Base-by-base conservation (phyloP, 2,113 vertebrate genomes). In the Eurypyga helias region DNA sequence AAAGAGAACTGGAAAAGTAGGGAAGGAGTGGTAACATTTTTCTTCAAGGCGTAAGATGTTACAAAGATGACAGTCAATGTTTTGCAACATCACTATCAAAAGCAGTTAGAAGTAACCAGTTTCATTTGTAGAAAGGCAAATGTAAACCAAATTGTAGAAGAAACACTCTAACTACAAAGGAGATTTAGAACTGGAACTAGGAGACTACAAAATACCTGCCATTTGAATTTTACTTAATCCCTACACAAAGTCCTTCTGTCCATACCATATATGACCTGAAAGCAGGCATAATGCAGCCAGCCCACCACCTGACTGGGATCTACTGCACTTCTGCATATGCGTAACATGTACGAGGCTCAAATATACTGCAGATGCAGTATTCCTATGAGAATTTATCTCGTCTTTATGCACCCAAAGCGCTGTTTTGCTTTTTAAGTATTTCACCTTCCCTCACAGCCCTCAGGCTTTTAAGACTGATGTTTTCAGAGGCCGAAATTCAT, bases 351-450 rank as follows among this genome's bases (percentile, higher is more conserved):
- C 0, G 0, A 86, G 17, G 45, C 49, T 81, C 87, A 87, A 84
- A 71, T 8, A 45, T 0, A 0, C 29, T 49, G 69, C 67, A 75
- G 55, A 6, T 36, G 24, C 16, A 31, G 17, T 31, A 54, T 54
- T 85, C 24, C 43, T 75, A 26, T 41, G 90, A 81, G 11, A 75
- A 46, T 25, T 65, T 41, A 24, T 81, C 13, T 3, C 76, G 86
- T 89, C n/a, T 91, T 76, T 54, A 79, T 18, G 46, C 18, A 75
- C 4, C 10, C 12, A 2, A 87, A 90, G 43, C 4, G 5, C 11
- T 77, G 31, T 1, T 66, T 58, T 19, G 25, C 54, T 69, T 72
- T 77, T 46, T 69, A 57, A 76, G 33, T 80, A n/a, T 58, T 79
- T 83, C 69, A 20, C 18, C 36, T 58, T 23, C 20, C 52, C 19